Evolutionary conservation across 2,888 invertebrate species (phyloP).

Genomic region (Mythimna pallens): DNA sequence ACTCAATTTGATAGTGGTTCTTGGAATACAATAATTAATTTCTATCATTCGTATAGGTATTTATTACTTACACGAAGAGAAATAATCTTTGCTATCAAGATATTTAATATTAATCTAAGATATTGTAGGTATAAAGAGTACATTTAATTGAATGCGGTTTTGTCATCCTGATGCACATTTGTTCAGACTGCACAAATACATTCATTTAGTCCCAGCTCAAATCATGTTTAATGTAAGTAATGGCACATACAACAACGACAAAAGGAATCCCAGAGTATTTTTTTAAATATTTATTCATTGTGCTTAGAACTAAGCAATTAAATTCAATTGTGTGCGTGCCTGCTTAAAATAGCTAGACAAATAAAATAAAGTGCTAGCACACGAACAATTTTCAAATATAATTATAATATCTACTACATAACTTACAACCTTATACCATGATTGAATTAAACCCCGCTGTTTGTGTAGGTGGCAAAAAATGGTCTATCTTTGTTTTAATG

Average conservation of each 20-base stretch:
- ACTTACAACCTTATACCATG: conserved; percentile 8
- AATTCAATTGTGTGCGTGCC: conserved; percentile 4
- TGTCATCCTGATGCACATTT: neutral
- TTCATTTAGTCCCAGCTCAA: neutral
- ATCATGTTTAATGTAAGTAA: conserved; percentile 33
- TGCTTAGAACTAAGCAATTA: conserved; percentile 1
- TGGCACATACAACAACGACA: conserved; percentile 20
- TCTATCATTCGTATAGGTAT: neutral
- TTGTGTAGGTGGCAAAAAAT: conserved; percentile 68
- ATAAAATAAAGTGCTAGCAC: conserved; percentile 13
- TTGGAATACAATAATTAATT: conserved; percentile 5
- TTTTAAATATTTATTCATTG: conserved; percentile 23
- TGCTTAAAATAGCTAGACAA: conserved; percentile 14
- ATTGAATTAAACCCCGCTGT: conserved; percentile 56
- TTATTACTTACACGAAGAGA: neutral
- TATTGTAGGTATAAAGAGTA: neutral
- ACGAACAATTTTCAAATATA: conserved; percentile 26
- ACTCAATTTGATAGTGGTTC: conserved; percentile 8
- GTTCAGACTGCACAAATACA: conserved; percentile 1
- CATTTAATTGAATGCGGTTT: too few relatives aligned
- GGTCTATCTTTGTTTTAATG: conserved; percentile 62
- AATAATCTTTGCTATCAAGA: neutral
- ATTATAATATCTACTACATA: conserved; percentile 38
- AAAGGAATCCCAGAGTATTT: conserved; percentile 42
- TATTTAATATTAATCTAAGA: neutral